Evolutionary conservation across 2,797 vertebrate species (phyloP).

Genomic region (Pseudochromis fuscus): DNA sequence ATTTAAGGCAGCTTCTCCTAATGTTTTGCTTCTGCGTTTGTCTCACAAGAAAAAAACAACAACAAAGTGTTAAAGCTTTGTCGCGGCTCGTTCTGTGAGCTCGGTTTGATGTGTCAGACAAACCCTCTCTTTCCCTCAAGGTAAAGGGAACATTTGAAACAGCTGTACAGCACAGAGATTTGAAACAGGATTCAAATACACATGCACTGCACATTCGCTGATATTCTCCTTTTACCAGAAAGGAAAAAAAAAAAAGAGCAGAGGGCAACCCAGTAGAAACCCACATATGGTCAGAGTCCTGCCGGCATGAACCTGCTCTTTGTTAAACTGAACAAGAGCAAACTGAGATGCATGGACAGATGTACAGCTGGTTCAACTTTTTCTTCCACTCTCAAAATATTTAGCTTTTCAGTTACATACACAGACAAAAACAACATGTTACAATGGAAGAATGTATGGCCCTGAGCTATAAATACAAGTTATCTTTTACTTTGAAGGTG

Average conservation of each 20-base stretch:
- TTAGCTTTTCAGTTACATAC: constrained; percentile 28
- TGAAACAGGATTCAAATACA: constrained; percentile 53
- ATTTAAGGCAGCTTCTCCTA: constrained; percentile 57
- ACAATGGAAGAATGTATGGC: constrained; percentile 55
- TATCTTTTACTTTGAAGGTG: constrained; percentile 19
- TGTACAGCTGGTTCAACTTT: constrained; percentile 54
- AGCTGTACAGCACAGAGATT: constrained; percentile 33
- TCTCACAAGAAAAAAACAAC: constrained; percentile 7
- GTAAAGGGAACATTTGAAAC: constrained; percentile 53
- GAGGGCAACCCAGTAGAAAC: background rate
- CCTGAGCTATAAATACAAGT: constrained; percentile 50
- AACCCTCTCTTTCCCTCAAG: constrained; percentile 21
- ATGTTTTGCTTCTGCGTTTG: constrained; percentile 29
- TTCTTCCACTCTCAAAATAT: constrained; percentile 9
- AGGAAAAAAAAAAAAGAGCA: background rate
- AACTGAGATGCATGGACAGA: constrained; percentile 37
- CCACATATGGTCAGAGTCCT: constrained; percentile 47
- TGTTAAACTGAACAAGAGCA: constrained; percentile 52
- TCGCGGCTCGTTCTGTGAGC: background rate
- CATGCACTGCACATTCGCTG: constrained; percentile 22
- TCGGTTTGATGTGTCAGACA: background rate
- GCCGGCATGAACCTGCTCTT: constrained; percentile 60
- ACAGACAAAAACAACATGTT: constrained; percentile 38
- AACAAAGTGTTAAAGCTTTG: constrained; percentile 1
- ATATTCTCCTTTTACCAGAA: constrained; percentile 38